phyloP scores from a whole-genome alignment of 2,113 vertebrate genomes.

The Rhabdornis inornatus region DNA sequence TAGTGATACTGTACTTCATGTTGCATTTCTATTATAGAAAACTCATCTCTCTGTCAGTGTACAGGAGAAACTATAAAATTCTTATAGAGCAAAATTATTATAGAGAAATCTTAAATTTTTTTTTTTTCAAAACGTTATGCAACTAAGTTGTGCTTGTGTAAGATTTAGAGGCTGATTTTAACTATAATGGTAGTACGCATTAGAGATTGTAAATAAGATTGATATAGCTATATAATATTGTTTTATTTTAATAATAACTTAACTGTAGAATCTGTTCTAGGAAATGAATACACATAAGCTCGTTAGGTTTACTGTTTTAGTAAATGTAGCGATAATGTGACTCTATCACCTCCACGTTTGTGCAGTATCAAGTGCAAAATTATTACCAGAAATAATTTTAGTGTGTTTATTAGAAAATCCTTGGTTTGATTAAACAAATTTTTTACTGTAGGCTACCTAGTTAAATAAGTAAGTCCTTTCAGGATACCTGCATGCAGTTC shows the following conservation, averaged over 20 bases:
- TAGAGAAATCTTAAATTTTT: neutral
- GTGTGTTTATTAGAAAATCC: neutral
- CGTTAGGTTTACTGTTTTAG: neutral
- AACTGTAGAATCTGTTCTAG: neutral
- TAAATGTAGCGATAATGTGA: neutral
- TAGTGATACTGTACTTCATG: neutral
- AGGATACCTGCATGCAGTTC: accelerated
- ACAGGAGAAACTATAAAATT: neutral
- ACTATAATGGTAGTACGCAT: neutral
- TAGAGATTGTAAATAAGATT: neutral
- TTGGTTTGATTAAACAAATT: neutral
- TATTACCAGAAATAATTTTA: neutral
- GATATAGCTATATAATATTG: neutral
- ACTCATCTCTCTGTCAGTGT: neutral
- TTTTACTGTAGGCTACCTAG: neutral
- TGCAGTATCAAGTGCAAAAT: neutral
- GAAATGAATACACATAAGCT: neutral
- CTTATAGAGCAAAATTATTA: neutral
- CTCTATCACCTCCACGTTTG: neutral
- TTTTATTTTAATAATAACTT: neutral
- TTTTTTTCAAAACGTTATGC: neutral
- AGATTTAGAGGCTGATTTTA: neutral
- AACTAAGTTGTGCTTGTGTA: neutral
- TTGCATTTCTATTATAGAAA: neutral
- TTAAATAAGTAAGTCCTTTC: neutral